Base-by-base conservation (phyloP, 2,797 vertebrate species). In the Lagodon rhomboides region DNA sequence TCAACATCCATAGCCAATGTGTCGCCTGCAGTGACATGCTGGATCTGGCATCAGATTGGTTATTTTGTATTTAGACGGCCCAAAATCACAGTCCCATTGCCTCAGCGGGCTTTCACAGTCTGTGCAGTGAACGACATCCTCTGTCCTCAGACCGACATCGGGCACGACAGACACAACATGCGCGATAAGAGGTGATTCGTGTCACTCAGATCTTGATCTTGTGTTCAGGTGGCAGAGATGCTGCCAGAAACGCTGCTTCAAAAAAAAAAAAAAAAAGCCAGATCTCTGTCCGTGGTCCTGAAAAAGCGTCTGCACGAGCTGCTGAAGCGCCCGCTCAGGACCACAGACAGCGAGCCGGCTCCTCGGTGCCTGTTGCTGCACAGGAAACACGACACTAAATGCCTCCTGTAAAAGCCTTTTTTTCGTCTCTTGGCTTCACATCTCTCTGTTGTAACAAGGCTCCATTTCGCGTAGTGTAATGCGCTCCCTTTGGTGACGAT, bases 271-370 rank as follows among this genome's bases (percentile, higher is more conserved):
- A 34, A 3, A 53, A 46, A 38, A 75, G n/a, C 46, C 22, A 0
- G 16, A 73, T 62, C 60, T 49, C 51, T 81, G 72, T 82, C 79
- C 62, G 0, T 71, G 75, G 79, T 80, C 11, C 74, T 82, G 80
- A 51, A 34, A 5, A 25, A 38, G 12, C 22, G 6, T 0, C 18
- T 4, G 47, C 34, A 34, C 34, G 8, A 34, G 34, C 34, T 34
- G 23, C 7, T 15, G 43, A 44, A 44, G 43, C 38, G 3, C 25
- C 34, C 5, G 44, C 85, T 85, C 86, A 92, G 91, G 8, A 92
- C 92, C 86, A 55, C n/a, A 82, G 91, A 92, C 80, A 92, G 90
- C 18, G 71, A 74, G 68, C 11, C 2, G 8, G 47, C 43, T 46
- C 46, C n/a, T 12, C 27, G 27, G 12, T 2, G 75, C 68, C 73